Percentiles rank a stretch among this genome's conserved stretches.
Conservation (phyloP, 2,888 invertebrate species). For the Frankliniella intonsa region DNA sequence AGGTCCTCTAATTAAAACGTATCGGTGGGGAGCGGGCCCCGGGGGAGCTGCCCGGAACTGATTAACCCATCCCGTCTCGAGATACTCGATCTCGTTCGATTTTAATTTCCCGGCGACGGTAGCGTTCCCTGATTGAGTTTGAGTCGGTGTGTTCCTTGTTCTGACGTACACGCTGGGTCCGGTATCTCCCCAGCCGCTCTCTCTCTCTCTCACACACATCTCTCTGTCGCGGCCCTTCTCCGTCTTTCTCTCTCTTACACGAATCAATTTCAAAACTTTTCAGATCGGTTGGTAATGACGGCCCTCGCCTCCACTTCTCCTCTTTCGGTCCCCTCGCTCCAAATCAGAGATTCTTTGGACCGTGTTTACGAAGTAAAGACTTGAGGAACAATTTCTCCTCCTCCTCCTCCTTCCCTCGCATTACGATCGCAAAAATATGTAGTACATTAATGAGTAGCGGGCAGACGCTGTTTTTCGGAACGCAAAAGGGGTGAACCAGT, state of each 20-base stretch:
- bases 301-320: not conserved
- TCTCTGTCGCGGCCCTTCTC: not conserved
- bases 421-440: not conserved
- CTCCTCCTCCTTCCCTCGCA: not conserved
- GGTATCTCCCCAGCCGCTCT: not conserved
- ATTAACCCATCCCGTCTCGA: not conserved
- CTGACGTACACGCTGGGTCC: conserved; percentile 27
- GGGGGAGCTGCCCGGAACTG: not conserved
- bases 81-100: conserved; percentile 9
- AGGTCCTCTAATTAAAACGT: not conserved
- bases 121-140: conserved; percentile 7
- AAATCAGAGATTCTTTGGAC: not conserved
- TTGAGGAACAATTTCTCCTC: not conserved
- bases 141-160: conserved; percentile 32
- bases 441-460: too few relatives aligned
- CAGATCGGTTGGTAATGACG: conserved; percentile 22
- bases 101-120: conserved; percentile 16
- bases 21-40: not conserved
- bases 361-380: not conserved
- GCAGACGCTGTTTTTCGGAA: not conserved
- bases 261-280: conserved; percentile 26
- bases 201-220: conserved; percentile 12
- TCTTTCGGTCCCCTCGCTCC: not conserved
- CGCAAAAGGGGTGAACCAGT: not conserved
- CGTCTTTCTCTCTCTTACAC: not conserved